Base-by-base conservation (phyloP, 1,140 invertebrate genomes). In the Anagrus nilaparvatae region DNA sequence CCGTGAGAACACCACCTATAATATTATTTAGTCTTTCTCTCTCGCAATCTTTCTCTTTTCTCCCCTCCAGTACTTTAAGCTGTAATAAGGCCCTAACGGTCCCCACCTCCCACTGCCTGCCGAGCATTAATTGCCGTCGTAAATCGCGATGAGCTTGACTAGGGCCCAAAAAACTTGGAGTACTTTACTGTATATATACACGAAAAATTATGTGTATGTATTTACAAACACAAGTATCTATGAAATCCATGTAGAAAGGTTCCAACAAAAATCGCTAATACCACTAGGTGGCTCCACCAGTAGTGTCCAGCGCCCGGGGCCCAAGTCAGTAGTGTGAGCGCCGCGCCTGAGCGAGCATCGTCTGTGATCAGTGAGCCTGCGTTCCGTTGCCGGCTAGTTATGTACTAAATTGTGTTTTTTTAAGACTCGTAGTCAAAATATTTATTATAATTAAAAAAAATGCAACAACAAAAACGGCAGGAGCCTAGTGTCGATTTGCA, bases 1-100 rank as follows among this genome's bases (percentile, higher is more conserved):
- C 65, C 65, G 65, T 67, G 63, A 67, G 65, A 68, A 67, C 64
- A 67, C 58, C 62, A 66, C 61, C 65, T 68, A 68, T 66, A 68
- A 68, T 68, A 68, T 68, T 68, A 68, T 68, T 66, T 68, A 65
- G 60, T 67, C 63, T 66, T 63, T 54, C 58, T 54, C 24, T 14
- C 46, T 50, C 52, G 46, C 56, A 40, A 31, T 33, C 29, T 30
- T 44, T 42, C 30, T 43, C 37, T 27, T 24, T 27, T 24, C 27
- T 51, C 4, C 32, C n/a, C 32, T n/a, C n/a, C n/a, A n/a, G 38
- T 39, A 16, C 43, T 24, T 34, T 40, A 40, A 6, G 13, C 4
- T 3, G 33, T 5, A 10, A 9, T 6, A 4, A 10, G 4, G 5
- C 16, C 25, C 27, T 41, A 39, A 33, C 38, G 39, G 34, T 40